Conservation (phyloP, 2,888 invertebrate species). For the Brachyptera risi region DNA sequence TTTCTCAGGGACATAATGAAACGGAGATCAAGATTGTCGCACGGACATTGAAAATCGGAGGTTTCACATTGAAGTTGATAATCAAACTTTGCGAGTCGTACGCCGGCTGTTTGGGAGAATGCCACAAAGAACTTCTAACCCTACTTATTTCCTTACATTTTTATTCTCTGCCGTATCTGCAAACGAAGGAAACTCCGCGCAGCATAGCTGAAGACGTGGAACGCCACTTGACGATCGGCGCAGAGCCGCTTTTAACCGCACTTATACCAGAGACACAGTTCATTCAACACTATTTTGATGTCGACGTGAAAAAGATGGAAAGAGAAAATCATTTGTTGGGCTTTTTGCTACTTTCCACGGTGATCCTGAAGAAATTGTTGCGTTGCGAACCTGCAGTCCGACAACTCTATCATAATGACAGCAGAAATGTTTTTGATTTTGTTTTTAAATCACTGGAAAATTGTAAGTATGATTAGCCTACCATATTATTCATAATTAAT, state of each 20-base stretch:
- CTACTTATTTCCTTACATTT: conserved; percentile 26
- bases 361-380: conserved; percentile 29
- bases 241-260: conserved; percentile 31
- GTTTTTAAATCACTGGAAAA: conserved; percentile 17
- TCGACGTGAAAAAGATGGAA: neutral
- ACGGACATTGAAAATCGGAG: conserved; percentile 50
- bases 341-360: conserved; percentile 25
- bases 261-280: conserved; percentile 30
- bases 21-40: conserved; percentile 45
- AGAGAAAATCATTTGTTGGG: conserved; percentile 3
- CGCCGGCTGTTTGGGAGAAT: conserved; percentile 30
- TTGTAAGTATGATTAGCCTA: too few species aligned
- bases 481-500: too few species aligned
- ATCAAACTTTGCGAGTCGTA: conserved; percentile 44
- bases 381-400: conserved; percentile 14
- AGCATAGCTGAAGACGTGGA: conserved; percentile 26
- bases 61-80: conserved; percentile 50
- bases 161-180: conserved; percentile 14
- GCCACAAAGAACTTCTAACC: conserved; percentile 26
- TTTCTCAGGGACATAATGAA: conserved; percentile 45
- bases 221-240: conserved; percentile 31
- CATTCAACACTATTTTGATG: conserved; percentile 24
- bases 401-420: conserved; percentile 21
- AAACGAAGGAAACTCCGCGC: conserved; percentile 10
- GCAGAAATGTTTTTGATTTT: conserved; percentile 11